phyloP scores from a whole-genome alignment of 2,888 invertebrate genomes.

The Conops quadrifasciatus region DNA sequence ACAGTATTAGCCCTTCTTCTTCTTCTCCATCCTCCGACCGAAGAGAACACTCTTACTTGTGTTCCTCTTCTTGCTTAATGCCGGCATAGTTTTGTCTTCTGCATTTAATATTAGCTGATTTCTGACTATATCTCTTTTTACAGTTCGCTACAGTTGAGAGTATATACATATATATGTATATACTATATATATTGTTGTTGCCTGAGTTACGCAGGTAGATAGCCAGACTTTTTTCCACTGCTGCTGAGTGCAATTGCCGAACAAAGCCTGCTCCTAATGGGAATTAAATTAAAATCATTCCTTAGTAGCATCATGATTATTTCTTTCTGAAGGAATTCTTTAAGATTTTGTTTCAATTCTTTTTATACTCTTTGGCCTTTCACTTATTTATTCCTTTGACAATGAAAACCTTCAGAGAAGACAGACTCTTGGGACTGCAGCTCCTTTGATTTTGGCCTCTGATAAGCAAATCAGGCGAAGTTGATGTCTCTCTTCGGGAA shows the following conservation, averaged over 20 bases:
- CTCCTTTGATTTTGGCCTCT: background rate
- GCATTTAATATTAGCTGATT: background rate
- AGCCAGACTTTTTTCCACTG: background rate
- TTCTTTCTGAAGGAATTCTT: background rate
- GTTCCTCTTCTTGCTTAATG: too few relatives aligned
- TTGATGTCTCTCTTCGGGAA: background rate
- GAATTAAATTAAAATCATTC: too few relatives aligned
- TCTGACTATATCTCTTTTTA: background rate
- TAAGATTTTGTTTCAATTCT: background rate
- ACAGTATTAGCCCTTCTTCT: background rate
- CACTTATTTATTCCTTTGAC: background rate
- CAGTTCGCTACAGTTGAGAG: background rate
- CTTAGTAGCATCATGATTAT: too few relatives aligned
- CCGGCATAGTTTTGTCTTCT: too few relatives aligned
- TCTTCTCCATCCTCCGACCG: background rate
- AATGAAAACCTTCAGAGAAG: too few relatives aligned
- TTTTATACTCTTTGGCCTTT: background rate
- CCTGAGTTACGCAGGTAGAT: conserved; percentile 6
- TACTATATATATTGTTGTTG: background rate
- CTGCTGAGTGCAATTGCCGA: background rate
- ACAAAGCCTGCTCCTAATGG: too few relatives aligned
- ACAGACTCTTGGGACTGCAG: background rate
- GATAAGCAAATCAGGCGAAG: conserved; percentile 13
- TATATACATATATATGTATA: background rate
- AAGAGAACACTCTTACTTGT: too few relatives aligned